Percentiles rank a stretch among this genome's conserved stretches.
phyloP scores from a whole-genome alignment of 2,797 vertebrate species.

The Oophaga sylvatica region DNA sequence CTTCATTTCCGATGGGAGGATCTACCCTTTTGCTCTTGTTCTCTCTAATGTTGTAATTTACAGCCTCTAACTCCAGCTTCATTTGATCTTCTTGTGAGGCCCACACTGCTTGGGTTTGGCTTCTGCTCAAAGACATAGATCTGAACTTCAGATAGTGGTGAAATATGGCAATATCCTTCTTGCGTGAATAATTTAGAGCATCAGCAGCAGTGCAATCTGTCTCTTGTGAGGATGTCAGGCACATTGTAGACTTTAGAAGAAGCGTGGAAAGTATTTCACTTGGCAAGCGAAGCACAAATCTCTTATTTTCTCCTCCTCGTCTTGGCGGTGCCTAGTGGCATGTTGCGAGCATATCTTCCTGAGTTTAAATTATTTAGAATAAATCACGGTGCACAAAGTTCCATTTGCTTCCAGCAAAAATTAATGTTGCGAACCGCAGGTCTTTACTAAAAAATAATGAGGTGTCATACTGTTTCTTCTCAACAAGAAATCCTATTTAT shows the following conservation, averaged over 20 bases:
- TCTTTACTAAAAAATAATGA: constrained; percentile 62
- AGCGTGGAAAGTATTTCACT: constrained; percentile 48
- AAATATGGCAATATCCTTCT: background rate
- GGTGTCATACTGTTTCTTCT: constrained; percentile 55
- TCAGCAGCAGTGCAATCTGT: constrained; percentile 50
- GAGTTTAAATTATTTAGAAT: constrained; percentile 64
- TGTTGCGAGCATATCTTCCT: constrained; percentile 62
- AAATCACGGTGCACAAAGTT: constrained; percentile 62
- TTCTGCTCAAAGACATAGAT: background rate
- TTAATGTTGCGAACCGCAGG: constrained; percentile 23
- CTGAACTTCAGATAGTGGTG: background rate
- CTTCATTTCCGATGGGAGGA: too few relatives aligned
- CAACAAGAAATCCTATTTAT: constrained; percentile 52
- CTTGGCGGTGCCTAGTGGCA: constrained; percentile 17
- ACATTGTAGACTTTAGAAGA: constrained; percentile 58
- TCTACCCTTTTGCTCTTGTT: background rate
- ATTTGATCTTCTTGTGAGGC: background rate
- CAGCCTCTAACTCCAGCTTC: background rate
- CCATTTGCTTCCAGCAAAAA: constrained; percentile 61
- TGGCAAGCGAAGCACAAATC: constrained; percentile 26
- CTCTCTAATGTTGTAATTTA: background rate
- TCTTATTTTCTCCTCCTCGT: constrained; percentile 57
- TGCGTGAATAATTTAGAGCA: constrained; percentile 23
- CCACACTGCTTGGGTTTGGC: background rate
- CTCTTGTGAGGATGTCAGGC: constrained; percentile 35